Evolutionary conservation across 2,113 vertebrate species (phyloP).

Genomic region (Tangachromis dhanisi): DNA sequence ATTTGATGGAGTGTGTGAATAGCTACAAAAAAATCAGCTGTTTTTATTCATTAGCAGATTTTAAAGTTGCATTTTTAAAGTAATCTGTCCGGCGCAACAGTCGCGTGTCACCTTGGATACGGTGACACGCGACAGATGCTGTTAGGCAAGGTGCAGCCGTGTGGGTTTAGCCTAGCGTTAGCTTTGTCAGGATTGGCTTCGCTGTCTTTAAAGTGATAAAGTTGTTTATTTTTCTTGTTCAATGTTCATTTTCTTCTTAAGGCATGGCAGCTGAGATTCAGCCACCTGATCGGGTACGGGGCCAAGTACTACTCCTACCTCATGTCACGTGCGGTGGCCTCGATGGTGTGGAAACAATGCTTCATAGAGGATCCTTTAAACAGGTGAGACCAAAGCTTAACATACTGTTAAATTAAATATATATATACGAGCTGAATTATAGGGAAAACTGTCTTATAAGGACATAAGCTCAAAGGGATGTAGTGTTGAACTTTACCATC

Average conservation of each 20-base stretch:
- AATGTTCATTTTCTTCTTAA: slow-evolving; percentile 37
- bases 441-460: neutral
- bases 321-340: slow-evolving; percentile 95
- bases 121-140: neutral
- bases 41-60: neutral
- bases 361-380: slow-evolving; percentile 88
- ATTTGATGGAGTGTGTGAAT: neutral
- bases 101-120: neutral
- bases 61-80: neutral
- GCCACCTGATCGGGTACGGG: slow-evolving; percentile 93
- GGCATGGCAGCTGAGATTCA: slow-evolving; percentile 98
- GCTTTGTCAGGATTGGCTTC: neutral
- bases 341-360: slow-evolving; percentile 96
- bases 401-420: neutral
- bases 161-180: neutral
- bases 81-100: neutral
- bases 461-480: neutral
- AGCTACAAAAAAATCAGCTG: neutral
- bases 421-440: neutral
- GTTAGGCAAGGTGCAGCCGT: neutral
- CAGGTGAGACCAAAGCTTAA: slow-evolving; percentile 73
- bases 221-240: neutral
- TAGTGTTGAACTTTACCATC: neutral
- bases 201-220: neutral
- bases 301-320: slow-evolving; percentile 98